A percentile compares a stretch with the other conserved stretches of the same genome.
Conservation (phyloP, 1,140 invertebrate genomes). For the Calosoma granatense region DNA sequence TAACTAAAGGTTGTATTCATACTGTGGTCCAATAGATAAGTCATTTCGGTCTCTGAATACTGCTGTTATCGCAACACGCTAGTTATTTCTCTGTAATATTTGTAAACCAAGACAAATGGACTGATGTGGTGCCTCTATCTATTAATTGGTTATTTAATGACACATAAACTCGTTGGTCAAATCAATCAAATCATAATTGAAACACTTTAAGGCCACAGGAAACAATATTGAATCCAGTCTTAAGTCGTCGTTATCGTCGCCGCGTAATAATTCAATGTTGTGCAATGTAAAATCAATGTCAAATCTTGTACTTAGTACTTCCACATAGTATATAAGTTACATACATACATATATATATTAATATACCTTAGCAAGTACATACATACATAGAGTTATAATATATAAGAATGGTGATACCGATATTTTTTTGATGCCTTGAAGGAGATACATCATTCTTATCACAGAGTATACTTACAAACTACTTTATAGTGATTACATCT, state of each 20-base stretch:
- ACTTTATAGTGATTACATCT: neutral
- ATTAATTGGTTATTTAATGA: neutral
- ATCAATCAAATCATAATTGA: neutral
- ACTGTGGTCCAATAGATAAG: constrained; percentile 2
- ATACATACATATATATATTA: too few relatives aligned
- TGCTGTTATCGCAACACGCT: neutral
- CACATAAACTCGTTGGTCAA: neutral
- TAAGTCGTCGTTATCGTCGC: neutral
- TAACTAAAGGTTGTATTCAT: neutral
- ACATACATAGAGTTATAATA: too few relatives aligned
- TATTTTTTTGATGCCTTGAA: constrained; percentile 5
- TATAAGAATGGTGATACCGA: neutral
- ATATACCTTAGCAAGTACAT: too few relatives aligned
- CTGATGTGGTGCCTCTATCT: constrained; percentile 1
- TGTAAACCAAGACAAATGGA: constrained; percentile 1
- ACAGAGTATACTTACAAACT: constrained; percentile 1
- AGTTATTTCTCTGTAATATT: neutral
- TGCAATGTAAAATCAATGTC: neutral
- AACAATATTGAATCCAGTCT: neutral
- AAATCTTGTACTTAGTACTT: constrained; percentile 5
- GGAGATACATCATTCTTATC: neutral
- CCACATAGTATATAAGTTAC: neutral
- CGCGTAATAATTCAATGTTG: neutral
- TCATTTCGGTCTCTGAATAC: neutral
- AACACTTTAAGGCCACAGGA: neutral